These are phyloP conservation scores for Scleropages formosus DNA, from an alignment of 2,797 vertebrate genomes.

Conservation along the genomic window DNA sequence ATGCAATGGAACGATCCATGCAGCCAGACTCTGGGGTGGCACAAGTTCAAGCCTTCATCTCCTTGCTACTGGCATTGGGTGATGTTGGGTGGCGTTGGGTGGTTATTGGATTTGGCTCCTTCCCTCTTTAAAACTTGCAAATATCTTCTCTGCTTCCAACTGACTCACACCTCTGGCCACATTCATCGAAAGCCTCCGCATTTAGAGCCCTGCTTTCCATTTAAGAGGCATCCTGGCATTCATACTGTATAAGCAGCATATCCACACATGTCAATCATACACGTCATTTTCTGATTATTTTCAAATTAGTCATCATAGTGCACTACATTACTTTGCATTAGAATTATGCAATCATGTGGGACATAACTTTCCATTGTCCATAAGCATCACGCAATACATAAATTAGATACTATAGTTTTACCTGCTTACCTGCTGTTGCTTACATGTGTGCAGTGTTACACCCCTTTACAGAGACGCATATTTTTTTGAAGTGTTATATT, in stretches of 20 bases:
- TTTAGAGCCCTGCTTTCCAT: neutral
- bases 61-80: neutral
- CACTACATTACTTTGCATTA: too few relatives aligned
- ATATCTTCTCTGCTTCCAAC: neutral
- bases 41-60: neutral
- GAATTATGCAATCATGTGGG: too few relatives aligned
- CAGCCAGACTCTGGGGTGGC: conserved; percentile 35
- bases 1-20: conserved; percentile 3
- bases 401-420: neutral
- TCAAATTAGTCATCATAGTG: too few relatives aligned
- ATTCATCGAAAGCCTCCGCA: neutral
- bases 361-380: neutral
- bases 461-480: neutral
- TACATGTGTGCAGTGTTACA: neutral
- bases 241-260: neutral
- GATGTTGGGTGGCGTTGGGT: neutral
- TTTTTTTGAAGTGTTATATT: neutral
- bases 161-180: neutral
- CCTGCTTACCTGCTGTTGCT: neutral
- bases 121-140: neutral
- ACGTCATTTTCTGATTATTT: too few relatives aligned
- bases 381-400: too few relatives aligned
- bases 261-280: too few relatives aligned
- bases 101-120: conserved; percentile 42
- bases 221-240: neutral